phyloP scores from a whole-genome alignment of 2,113 vertebrate genomes.

The Ellobius talpinus region DNA sequence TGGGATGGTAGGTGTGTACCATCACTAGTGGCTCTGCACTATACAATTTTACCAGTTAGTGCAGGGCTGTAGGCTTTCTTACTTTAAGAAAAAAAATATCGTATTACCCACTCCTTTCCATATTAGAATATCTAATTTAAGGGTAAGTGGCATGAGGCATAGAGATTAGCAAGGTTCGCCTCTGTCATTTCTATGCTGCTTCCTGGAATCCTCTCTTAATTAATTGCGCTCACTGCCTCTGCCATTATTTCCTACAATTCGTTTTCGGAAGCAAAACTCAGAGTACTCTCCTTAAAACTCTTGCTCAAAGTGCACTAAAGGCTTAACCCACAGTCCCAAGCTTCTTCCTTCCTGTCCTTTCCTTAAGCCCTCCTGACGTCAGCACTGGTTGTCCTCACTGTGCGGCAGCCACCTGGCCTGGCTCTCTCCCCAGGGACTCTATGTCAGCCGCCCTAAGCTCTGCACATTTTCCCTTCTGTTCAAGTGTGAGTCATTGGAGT shows the following conservation, averaged over 20 bases:
- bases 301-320: background rate
- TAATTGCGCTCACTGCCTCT: background rate
- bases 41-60: background rate
- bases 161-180: accelerated
- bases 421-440: background rate
- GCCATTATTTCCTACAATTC: background rate
- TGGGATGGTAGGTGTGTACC: background rate
- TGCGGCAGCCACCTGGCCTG: background rate
- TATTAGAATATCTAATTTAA: background rate
- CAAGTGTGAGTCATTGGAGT: background rate
- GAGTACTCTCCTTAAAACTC: background rate
- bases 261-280: background rate
- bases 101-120: background rate
- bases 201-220: background rate
- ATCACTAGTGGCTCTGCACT: background rate
- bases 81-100: background rate
- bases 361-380: background rate
- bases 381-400: accelerated
- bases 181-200: background rate
- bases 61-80: background rate
- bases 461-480: background rate
- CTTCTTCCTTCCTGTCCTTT: background rate
- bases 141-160: background rate
- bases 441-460: background rate
- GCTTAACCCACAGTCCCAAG: background rate